These are phyloP conservation scores for Sinocyclocheilus anophthalmus DNA, from an alignment of 2,113 vertebrate genomes.

Conservation along the genomic window DNA sequence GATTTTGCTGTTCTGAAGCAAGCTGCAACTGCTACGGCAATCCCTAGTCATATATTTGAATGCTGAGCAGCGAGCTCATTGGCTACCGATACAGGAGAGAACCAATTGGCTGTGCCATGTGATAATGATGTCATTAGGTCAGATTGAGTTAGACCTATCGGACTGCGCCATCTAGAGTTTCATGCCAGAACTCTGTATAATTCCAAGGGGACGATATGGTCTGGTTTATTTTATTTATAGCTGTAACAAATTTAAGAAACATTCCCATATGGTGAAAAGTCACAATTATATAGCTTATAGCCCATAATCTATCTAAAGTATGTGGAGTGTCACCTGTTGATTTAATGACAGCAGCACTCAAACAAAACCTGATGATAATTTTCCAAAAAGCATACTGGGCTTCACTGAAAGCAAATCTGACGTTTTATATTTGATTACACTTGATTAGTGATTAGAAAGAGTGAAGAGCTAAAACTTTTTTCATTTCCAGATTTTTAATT, in stretches of 20 bases:
- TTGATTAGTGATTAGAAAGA: background rate
- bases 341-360: background rate
- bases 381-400: background rate
- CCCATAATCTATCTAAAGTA: too few species aligned
- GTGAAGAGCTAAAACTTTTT: background rate
- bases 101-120: too few species aligned
- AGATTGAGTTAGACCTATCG: too few species aligned
- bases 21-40: too few species aligned
- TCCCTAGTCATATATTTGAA: too few species aligned
- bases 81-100: too few species aligned
- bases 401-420: background rate
- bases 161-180: too few species aligned
- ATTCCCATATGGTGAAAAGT: background rate
- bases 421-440: background rate
- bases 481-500: background rate
- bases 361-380: background rate
- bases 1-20: too few species aligned
- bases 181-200: too few species aligned
- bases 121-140: too few species aligned
- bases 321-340: background rate
- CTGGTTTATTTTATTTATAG: background rate
- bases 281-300: too few species aligned
- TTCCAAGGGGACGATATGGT: background rate
- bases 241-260: background rate
- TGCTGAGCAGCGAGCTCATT: too few species aligned